Conservation (phyloP, 2,113 vertebrate genomes). For the Colius striatus region DNA sequence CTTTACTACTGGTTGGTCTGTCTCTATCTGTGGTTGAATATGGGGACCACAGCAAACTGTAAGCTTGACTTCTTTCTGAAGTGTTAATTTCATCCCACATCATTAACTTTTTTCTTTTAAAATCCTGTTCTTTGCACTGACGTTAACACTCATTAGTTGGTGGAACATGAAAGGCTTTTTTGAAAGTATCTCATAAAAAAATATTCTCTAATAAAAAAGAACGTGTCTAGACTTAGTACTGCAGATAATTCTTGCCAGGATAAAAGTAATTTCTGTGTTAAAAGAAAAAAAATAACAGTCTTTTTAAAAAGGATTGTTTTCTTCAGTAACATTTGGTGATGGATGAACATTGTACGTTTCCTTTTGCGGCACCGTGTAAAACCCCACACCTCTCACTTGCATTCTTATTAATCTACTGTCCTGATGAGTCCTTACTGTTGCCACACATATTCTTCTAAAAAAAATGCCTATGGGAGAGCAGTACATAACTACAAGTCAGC, state of each 20-base stretch:
- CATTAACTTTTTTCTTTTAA: not conserved
- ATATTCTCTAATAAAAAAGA: not conserved
- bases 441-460: not conserved
- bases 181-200: not conserved
- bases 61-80: not conserved
- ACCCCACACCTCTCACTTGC: not conserved
- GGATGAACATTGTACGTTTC: not conserved
- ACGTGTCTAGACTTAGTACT: not conserved
- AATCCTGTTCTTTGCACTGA: not conserved
- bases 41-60: not conserved
- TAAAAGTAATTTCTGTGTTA: slow-evolving; percentile 1
- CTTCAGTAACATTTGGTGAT: not conserved
- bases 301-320: not conserved
- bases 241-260: not conserved
- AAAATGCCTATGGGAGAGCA: not conserved
- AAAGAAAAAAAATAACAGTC: not conserved
- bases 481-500: not conserved
- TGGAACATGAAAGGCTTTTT: slow-evolving; percentile 25
- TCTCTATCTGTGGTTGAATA: not conserved
- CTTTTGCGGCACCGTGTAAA: not conserved
- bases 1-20: not conserved
- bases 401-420: not conserved
- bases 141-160: not conserved
- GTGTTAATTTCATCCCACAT: not conserved
- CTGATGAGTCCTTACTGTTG: not conserved